Percentiles rank a stretch among this genome's conserved stretches.
Evolutionary conservation across 2,797 vertebrate genomes (phyloP).

Genomic region (Steatocranus sp.): DNA sequence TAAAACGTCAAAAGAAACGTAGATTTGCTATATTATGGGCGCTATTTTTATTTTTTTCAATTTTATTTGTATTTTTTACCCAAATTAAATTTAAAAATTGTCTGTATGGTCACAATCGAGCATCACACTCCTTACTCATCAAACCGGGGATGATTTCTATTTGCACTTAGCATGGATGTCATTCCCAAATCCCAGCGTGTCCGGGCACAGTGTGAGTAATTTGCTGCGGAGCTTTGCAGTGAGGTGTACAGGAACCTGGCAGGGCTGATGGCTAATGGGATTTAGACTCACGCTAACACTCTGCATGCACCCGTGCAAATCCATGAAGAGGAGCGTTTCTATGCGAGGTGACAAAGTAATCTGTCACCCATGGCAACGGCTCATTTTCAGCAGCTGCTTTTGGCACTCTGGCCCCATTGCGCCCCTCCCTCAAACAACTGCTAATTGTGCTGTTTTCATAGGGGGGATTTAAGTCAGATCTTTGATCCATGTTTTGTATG

Average conservation of each 20-base stretch:
- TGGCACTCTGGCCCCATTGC: conserved; percentile 57
- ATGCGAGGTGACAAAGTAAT: conserved; percentile 78
- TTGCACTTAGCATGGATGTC: conserved; percentile 73
- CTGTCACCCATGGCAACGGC: conserved; percentile 80
- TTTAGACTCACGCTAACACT: conserved; percentile 77
- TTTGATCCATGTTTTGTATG: conserved; percentile 63
- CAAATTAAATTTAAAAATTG: conserved; percentile 16
- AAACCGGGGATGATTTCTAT: conserved; percentile 72
- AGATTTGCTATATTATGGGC: not conserved
- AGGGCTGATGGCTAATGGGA: conserved; percentile 75
- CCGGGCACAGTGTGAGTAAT: conserved; percentile 71
- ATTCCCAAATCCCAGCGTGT: conserved; percentile 67
- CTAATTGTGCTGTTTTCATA: conserved; percentile 73
- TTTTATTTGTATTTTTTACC: not conserved
- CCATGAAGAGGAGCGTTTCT: conserved; percentile 75
- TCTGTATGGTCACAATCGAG: conserved; percentile 33
- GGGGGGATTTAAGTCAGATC: conserved; percentile 62
- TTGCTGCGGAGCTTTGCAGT: conserved; percentile 71
- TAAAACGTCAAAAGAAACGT: not conserved
- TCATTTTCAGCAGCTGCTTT: conserved; percentile 73
- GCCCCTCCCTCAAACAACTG: conserved; percentile 65
- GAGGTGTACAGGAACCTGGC: conserved; percentile 74
- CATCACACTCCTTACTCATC: conserved; percentile 51
- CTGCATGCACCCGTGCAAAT: conserved; percentile 76
- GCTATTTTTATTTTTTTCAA: not conserved